A percentile compares a stretch with the other conserved stretches of the same genome.
Conservation (phyloP, 2,113 vertebrate genomes). For the Mesitornis unicolor region DNA sequence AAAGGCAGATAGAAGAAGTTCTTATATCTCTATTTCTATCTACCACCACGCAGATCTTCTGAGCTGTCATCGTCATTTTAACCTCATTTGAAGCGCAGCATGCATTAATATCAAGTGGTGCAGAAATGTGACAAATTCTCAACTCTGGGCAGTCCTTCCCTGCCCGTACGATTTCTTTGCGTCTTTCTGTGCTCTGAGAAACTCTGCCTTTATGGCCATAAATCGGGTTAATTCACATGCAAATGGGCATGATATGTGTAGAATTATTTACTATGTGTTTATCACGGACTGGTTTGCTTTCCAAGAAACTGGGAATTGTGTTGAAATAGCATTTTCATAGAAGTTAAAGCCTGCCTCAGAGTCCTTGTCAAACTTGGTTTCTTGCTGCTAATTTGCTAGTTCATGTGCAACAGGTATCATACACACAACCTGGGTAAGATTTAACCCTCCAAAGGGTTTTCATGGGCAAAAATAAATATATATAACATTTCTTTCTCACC, state of each 20-base stretch:
- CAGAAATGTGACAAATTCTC: slow-evolving; percentile 20
- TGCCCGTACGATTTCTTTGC: not conserved
- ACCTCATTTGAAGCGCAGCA: not conserved
- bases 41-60: not conserved
- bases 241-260: not conserved
- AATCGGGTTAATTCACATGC: slow-evolving; percentile 20
- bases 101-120: not conserved
- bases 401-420: slow-evolving; percentile 56
- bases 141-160: not conserved
- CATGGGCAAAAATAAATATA: not conserved
- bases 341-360: not conserved
- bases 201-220: not conserved
- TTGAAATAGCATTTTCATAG: not conserved
- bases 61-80: not conserved
- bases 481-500: not conserved
- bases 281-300: not conserved
- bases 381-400: slow-evolving; percentile 27
- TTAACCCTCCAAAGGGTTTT: slow-evolving; percentile 6
- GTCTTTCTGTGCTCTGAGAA: not conserved
- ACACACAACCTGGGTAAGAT: not conserved
- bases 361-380: slow-evolving; percentile 23
- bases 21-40: not conserved
- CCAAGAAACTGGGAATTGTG: not conserved
- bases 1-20: not conserved
- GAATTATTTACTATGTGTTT: not conserved